Conservation (phyloP, 2,888 invertebrate genomes). For the Parnassius orleans region DNA sequence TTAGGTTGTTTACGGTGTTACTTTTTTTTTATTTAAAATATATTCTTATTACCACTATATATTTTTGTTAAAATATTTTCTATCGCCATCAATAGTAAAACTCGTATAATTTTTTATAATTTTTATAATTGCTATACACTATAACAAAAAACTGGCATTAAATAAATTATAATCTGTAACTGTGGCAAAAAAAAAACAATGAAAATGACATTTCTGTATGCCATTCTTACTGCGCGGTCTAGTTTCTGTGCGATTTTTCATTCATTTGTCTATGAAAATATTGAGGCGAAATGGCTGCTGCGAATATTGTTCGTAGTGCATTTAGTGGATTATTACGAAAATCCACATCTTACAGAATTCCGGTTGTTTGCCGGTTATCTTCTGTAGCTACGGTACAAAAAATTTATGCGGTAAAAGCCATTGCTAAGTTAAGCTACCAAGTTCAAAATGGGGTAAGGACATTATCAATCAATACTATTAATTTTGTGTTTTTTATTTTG, state of each 20-base stretch:
- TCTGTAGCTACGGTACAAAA: constrained; percentile 68
- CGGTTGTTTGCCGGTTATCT: constrained; percentile 69
- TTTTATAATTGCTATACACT: too few species aligned
- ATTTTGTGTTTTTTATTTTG: constrained; percentile 13
- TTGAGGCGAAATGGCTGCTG: constrained; percentile 67
- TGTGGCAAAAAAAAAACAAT: not conserved
- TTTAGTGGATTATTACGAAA: constrained; percentile 70
- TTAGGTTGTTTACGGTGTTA: too few species aligned
- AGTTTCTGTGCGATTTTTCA: constrained; percentile 22
- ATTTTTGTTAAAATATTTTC: too few species aligned
- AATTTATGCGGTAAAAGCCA: constrained; percentile 52
- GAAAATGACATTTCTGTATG: too few species aligned
- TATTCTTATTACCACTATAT: too few species aligned
- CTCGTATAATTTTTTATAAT: too few species aligned
- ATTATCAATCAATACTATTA: constrained; percentile 44
- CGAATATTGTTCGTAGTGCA: constrained; percentile 70
- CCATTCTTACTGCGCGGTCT: too few species aligned
- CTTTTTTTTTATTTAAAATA: too few species aligned
- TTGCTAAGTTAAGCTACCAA: constrained; percentile 46
- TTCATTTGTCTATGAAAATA: constrained; percentile 42
- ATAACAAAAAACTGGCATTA: not conserved
- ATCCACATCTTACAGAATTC: constrained; percentile 59
- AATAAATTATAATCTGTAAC: not conserved
- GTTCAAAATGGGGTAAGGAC: constrained; percentile 63
- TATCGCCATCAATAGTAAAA: too few species aligned